These are phyloP conservation scores for Calliphora vicina DNA, from an alignment of 1,140 invertebrate species.

Conservation along the genomic window DNA sequence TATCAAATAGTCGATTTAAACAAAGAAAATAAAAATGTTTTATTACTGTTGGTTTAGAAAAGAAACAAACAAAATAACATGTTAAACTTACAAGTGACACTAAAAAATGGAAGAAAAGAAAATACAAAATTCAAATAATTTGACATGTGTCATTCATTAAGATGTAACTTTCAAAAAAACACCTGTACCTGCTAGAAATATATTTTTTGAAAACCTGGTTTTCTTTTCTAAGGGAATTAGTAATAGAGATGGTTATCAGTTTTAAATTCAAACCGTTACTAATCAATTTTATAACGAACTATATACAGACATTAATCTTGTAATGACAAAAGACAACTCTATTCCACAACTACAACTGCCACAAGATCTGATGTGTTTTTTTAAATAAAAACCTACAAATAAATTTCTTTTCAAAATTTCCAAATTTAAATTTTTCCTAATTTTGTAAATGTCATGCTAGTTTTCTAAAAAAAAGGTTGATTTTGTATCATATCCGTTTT, in stretches of 20 bases:
- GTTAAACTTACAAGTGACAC: not conserved
- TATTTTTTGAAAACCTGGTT: not conserved
- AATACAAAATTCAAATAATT: not conserved
- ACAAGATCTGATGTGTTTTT: too few species aligned
- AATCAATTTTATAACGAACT: not conserved
- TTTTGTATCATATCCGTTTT: not conserved
- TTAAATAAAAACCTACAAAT: too few species aligned
- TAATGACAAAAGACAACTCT: not conserved
- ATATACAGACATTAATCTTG: not conserved
- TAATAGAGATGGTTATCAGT: not conserved
- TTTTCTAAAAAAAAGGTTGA: not conserved
- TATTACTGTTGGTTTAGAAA: too few species aligned
- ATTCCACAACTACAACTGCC: too few species aligned
- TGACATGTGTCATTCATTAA: not conserved
- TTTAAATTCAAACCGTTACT: not conserved
- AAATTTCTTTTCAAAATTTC: not conserved
- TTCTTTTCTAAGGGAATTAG: not conserved
- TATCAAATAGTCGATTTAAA: constrained; percentile 1
- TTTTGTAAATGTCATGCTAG: not conserved
- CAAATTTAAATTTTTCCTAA: too few species aligned
- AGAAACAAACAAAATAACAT: not conserved
- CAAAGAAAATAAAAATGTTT: not conserved
- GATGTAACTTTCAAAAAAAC: not conserved
- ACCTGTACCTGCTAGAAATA: not conserved
- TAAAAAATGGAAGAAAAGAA: too few species aligned